These are phyloP conservation scores for Xenus cinereus DNA, from an alignment of 2,113 vertebrate genomes.

Conservation along the genomic window DNA sequence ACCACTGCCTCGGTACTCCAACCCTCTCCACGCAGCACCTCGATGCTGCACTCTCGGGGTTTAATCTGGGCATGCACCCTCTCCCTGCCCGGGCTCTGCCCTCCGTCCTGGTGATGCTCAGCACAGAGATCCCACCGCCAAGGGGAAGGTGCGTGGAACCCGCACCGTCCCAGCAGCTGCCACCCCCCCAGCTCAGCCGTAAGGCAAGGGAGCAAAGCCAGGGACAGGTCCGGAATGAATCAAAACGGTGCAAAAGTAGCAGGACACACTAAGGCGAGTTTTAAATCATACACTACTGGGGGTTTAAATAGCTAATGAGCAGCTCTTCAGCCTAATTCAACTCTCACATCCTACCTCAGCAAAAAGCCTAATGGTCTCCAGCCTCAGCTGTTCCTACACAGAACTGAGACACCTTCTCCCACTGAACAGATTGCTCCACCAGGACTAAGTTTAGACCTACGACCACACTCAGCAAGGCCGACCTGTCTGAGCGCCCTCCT, in stretches of 20 bases:
- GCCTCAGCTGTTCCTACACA: background rate
- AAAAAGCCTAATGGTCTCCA: background rate
- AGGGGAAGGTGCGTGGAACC: background rate
- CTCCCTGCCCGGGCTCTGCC: background rate
- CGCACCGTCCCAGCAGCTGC: background rate
- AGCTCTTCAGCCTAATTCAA: background rate
- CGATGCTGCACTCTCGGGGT: background rate
- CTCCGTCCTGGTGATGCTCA: background rate
- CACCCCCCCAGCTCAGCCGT: background rate
- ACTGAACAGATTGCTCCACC: background rate
- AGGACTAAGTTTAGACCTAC: background rate
- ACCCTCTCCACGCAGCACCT: background rate
- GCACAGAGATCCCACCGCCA: fast-evolving
- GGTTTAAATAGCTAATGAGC: background rate
- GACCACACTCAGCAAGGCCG: background rate
- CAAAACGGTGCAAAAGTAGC: background rate
- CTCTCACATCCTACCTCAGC: background rate
- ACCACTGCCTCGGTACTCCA: background rate
- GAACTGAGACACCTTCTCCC: background rate
- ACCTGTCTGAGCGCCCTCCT: background rate
- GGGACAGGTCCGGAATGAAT: background rate
- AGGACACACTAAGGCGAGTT: fast-evolving
- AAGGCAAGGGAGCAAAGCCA: background rate
- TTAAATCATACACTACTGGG: background rate
- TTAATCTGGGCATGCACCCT: background rate